phyloP scores from a whole-genome alignment of 1,140 invertebrate species.

The Drosophila virilis region DNA sequence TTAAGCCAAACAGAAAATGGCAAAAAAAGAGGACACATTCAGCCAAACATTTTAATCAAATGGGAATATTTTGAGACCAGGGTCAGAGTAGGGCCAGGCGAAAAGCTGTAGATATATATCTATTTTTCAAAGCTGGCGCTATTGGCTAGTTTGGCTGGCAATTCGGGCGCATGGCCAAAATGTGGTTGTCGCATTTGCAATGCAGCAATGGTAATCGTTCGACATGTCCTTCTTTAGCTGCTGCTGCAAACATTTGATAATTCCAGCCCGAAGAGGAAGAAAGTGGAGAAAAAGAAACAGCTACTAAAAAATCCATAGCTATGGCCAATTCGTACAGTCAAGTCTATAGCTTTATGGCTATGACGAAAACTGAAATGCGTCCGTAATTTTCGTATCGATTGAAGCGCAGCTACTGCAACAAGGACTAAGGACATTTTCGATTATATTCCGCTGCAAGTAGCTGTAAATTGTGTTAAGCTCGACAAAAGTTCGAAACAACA shows the following conservation, averaged over 20 bases:
- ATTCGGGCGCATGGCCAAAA: conserved; percentile 68
- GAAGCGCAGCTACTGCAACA: conserved; percentile 26
- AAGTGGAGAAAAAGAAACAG: background rate
- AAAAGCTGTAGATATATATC: background rate
- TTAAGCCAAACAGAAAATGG: conserved; percentile 6
- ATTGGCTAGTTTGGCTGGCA: conserved; percentile 67
- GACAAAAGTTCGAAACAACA: conserved; percentile 33
- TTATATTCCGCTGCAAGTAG: conserved; percentile 24
- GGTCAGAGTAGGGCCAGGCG: background rate
- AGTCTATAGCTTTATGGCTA: conserved; percentile 57
- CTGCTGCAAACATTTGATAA: conserved; percentile 68
- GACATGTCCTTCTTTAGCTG: conserved; percentile 47
- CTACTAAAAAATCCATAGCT: conserved; percentile 62
- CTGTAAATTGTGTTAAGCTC: conserved; percentile 69
- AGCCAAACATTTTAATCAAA: conserved; percentile 15
- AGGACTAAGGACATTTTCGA: conserved; percentile 41
- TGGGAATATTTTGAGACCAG: conserved; percentile 26
- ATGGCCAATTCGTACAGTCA: conserved; percentile 46
- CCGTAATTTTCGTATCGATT: conserved; percentile 60
- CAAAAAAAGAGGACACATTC: background rate
- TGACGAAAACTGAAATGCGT: conserved; percentile 51
- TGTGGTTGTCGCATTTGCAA: conserved; percentile 69
- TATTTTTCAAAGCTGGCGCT: conserved; percentile 9
- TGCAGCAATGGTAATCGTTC: conserved; percentile 45
- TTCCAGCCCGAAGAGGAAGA: conserved; percentile 35